phyloP scores from a whole-genome alignment of 37 sponge, comb jelly and placozoan genomes.

The Crambe crambe region DNA sequence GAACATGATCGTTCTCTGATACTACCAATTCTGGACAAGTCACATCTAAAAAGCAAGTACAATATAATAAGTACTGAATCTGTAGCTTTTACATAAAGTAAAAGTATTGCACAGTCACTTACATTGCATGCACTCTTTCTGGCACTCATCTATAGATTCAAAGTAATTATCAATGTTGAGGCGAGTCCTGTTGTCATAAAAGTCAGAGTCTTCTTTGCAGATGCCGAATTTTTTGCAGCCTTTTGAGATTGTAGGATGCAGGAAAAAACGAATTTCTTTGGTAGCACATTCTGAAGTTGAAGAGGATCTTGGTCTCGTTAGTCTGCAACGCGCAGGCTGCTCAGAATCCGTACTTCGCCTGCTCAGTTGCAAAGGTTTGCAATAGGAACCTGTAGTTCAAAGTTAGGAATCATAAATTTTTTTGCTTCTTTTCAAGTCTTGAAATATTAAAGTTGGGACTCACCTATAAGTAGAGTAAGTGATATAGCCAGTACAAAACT shows the following conservation, averaged over 20 bases:
- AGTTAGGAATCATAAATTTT: too few species aligned
- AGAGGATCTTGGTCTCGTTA: background rate
- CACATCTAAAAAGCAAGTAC: background rate
- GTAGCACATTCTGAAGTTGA: background rate
- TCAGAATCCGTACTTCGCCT: background rate
- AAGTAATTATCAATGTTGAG: constrained; percentile 17
- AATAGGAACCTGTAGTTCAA: background rate
- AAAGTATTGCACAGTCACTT: background rate
- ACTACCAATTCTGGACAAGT: background rate
- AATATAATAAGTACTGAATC: too few species aligned
- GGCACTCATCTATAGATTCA: constrained; percentile 8
- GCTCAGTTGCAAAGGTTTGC: background rate
- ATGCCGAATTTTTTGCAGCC: constrained; percentile 26
- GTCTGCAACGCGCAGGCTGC: constrained; percentile 1
- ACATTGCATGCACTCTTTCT: constrained; percentile 12
- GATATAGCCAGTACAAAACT: background rate
- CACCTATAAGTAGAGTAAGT: background rate
- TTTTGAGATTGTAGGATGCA: background rate
- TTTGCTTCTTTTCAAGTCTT: too few species aligned
- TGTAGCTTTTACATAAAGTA: background rate
- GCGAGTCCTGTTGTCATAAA: background rate
- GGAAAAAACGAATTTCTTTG: constrained; percentile 1
- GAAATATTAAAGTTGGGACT: background rate
- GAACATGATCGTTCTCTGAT: background rate
- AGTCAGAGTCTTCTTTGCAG: background rate